Evolutionary conservation across 2,113 vertebrate species (phyloP), one percentile per base, ranked within the genome.

Genomic region (Promerops cafer): DNA sequence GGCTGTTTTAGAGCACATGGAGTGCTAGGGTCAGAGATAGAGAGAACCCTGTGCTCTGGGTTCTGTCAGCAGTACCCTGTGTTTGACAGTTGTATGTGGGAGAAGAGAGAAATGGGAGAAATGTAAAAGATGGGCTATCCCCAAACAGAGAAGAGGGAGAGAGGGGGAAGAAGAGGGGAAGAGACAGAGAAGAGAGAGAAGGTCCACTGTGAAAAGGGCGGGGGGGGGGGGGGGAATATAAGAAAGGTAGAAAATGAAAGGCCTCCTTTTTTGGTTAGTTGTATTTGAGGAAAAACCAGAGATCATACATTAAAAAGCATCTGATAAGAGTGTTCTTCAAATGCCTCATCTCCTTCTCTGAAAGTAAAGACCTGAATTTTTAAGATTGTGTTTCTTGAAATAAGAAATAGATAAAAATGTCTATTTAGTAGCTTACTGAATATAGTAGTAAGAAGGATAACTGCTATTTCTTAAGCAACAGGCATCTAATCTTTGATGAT

Each of bases 151-250:
- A 50, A 64, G 49, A 35, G 13, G 2, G 18, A 7, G 18, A 10
- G 14, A 8, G 16, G 7, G 22, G 23, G 4, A 35, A 15, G 7
- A 15, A 33, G 9, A 11, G 35, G 15, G 17, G 10, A 27, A 37
- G 31, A 63, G 35, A 27, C 33, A 54, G 54, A 57, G 31, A 45
- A 33, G 21, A 87, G 21, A 60, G 21, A 37, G 18, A 56, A 50
- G 39, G 50, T 11, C 18, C 27, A 31, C 47, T 71, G 21, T 4
- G 5, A 63, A 52, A 83, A 65, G 13, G 5, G n/a, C n/a, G n/a
- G 10, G 2, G 4, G 2, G 6, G 2, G 35, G 4, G 4, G 1
- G 4, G n/a, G 4, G 31, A 66, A 61, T 53, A 57, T 11, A 39
- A 65, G 27, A 63, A 44, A 60, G 24, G 45, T 47, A 3, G 60